These are phyloP conservation scores for Idaea dimidiata DNA, from an alignment of 2,888 invertebrate species.

Conservation along the genomic window DNA sequence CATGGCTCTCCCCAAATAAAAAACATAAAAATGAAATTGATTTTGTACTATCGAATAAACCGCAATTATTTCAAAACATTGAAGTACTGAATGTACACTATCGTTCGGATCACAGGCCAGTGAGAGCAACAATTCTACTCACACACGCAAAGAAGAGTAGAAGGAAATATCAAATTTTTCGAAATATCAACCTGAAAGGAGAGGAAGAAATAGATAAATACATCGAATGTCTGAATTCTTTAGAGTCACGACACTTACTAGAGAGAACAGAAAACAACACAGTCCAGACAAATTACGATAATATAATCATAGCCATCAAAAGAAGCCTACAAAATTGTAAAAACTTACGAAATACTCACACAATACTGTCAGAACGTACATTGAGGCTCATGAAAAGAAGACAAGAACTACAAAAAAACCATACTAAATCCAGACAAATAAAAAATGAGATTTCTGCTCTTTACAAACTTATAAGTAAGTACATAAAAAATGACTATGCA, in stretches of 20 bases:
- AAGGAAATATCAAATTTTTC: constrained; percentile 2
- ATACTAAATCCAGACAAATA: constrained; percentile 9
- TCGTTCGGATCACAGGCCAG: too few species aligned
- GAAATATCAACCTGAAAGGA: neutral
- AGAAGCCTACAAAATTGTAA: constrained; percentile 7
- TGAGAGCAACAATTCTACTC: constrained; percentile 8
- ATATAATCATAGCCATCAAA: constrained; percentile 8
- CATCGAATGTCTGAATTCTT: constrained; percentile 8
- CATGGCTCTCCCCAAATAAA: constrained; percentile 6
- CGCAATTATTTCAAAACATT: constrained; percentile 10
- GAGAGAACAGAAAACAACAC: constrained; percentile 6
- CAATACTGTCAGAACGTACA: constrained; percentile 10
- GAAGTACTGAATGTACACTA: constrained; percentile 10
- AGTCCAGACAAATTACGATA: constrained; percentile 13
- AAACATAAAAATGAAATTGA: constrained; percentile 12
- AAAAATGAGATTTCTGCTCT: constrained; percentile 16
- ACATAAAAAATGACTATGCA: constrained; percentile 13
- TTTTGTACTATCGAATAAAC: constrained; percentile 10
- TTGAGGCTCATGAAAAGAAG: constrained; percentile 9
- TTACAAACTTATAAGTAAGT: constrained; percentile 13
- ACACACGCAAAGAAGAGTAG: constrained; percentile 6
- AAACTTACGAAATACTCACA: constrained; percentile 3
- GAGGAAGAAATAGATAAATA: constrained; percentile 11
- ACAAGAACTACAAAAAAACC: constrained; percentile 12
- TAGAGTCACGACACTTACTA: neutral